These are phyloP conservation scores for Druon quercuslanigerum DNA, from an alignment of 1,140 invertebrate genomes.

Conservation along the genomic window DNA sequence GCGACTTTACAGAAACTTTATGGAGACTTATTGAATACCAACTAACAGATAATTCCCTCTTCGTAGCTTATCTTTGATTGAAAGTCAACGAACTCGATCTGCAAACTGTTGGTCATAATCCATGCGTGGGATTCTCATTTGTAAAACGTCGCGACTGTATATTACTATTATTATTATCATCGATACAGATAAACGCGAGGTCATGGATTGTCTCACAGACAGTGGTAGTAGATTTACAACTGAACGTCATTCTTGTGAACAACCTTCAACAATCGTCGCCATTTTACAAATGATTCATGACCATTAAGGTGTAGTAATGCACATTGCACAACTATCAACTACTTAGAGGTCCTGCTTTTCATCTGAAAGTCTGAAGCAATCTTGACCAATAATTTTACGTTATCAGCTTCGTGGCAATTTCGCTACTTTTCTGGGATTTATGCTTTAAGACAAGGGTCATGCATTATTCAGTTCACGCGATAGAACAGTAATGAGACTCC, in stretches of 20 bases:
- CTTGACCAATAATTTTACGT: conserved; percentile 16
- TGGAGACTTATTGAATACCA: too few relatives aligned
- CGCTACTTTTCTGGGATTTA: conserved; percentile 6
- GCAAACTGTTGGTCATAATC: conserved; percentile 9
- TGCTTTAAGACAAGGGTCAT: conserved; percentile 6
- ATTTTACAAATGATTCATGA: background rate
- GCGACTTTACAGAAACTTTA: too few relatives aligned
- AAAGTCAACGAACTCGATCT: conserved; percentile 28
- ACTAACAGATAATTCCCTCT: background rate
- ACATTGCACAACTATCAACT: background rate
- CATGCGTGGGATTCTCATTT: background rate
- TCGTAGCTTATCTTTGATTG: background rate
- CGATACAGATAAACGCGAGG: conserved; percentile 11
- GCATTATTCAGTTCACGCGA: conserved; percentile 20
- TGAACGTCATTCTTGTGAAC: too few relatives aligned
- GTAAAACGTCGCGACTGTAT: conserved; percentile 19
- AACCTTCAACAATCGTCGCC: too few relatives aligned
- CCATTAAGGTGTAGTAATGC: background rate
- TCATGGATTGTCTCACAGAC: background rate
- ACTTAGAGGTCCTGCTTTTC: background rate
- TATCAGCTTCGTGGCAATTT: conserved; percentile 15
- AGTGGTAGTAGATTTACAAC: background rate
- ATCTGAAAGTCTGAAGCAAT: background rate
- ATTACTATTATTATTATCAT: conserved; percentile 6
- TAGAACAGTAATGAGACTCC: background rate